Percentiles rank a stretch among this genome's conserved stretches.
phyloP scores from a whole-genome alignment of 2,113 vertebrate species.

The Mirounga angustirostris region DNA sequence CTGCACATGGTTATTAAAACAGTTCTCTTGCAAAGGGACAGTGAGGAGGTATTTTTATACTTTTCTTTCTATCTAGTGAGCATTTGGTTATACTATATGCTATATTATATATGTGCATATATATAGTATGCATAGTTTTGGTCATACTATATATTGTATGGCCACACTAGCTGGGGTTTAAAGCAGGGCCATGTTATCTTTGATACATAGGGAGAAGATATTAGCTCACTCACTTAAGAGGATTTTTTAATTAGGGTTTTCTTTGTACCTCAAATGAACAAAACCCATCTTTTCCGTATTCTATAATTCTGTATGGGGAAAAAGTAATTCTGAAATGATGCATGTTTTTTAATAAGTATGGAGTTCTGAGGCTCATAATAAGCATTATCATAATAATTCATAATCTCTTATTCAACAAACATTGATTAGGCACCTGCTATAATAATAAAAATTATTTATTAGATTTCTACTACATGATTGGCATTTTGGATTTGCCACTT shows the following conservation, averaged over 20 bases:
- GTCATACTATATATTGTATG: background rate
- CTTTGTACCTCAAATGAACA: background rate
- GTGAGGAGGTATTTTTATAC: background rate
- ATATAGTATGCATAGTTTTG: background rate
- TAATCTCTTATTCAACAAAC: background rate
- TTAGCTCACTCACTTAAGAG: background rate
- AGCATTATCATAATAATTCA: background rate
- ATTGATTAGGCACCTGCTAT: background rate
- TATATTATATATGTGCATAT: background rate
- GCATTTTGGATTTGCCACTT: background rate
- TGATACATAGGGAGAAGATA: background rate
- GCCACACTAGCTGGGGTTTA: too few relatives aligned
- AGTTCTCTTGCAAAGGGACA: background rate
- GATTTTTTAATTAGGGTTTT: constrained; percentile 20
- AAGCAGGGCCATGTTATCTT: too few relatives aligned
- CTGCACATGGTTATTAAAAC: constrained; percentile 13
- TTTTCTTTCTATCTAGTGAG: background rate
- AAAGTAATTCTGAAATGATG: background rate
- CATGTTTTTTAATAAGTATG: background rate
- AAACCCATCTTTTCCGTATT: background rate
- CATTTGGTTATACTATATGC: background rate
- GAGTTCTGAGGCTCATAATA: background rate
- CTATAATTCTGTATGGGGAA: background rate
- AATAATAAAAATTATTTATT: constrained; percentile 22
- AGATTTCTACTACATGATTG: background rate